Evolutionary conservation across 2,113 vertebrate genomes (phyloP), one percentile per base, ranked within the genome.

Genomic region (Pteronura brasiliensis): DNA sequence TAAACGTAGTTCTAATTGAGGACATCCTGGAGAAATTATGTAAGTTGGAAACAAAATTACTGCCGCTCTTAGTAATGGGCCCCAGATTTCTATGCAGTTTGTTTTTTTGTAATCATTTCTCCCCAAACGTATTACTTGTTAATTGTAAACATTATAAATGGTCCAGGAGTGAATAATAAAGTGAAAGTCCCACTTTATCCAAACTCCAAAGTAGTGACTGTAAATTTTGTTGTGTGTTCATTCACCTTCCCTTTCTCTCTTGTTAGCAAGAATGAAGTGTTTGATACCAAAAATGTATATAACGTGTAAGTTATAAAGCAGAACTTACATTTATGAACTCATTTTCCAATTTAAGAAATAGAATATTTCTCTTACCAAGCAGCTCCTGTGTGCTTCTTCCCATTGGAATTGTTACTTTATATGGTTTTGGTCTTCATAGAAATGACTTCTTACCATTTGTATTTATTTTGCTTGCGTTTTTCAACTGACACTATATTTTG

Each of bases 91-190:
- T 88, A 1, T 52, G 27, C 34, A 79, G 10, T 42, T 94, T 82
- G 71, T 93, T 93, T 93, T 91, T 91, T 57, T 69, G 2, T 76
- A 80, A 27, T n/a, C 42, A 91, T 80, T 92, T 79, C 36, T 59
- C 20, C 52, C 74, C 90, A 90, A 34, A 83, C 31, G 63, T 55
- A 7, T 27, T 87, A 72, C 42, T 20, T 86, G 10, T 81, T 95
- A 52, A 29, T 57, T 90, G 85, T 93, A 85, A 93, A 91, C 90
- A n/a, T 39, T 82, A 59, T 87, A 79, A 93, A 52, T 81, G 36
- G 31, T 61, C 52, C 85, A 61, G 88, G 91, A 95, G 55, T 61
- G 11, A 80, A 12, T 92, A 90, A 74, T 92, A 21, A 90, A 83
- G 39, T 49, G 18, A 86, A 91, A 88, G 31, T 1, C 21, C 67